These are phyloP conservation scores for Pandion haliaetus DNA, from an alignment of 2,113 vertebrate genomes.

Conservation along the genomic window DNA sequence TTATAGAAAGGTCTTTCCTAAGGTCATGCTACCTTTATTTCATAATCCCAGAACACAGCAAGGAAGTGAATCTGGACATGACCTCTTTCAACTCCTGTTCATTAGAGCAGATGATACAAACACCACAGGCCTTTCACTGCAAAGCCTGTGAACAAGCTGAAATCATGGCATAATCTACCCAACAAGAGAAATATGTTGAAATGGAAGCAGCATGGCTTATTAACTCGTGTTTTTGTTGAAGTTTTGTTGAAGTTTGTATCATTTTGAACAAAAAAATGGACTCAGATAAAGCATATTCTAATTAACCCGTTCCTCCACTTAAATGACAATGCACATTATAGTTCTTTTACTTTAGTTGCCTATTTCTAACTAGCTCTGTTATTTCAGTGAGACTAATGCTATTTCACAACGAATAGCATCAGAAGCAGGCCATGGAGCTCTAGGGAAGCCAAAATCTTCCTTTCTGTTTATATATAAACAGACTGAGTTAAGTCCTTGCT, in stretches of 20 bases:
- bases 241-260: not conserved
- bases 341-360: not conserved
- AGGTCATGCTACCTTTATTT: constrained; percentile 42
- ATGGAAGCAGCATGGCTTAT: not conserved
- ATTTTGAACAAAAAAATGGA: not conserved
- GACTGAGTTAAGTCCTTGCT: not conserved
- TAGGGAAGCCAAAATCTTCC: not conserved
- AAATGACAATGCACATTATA: not conserved
- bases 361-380: not conserved
- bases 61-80: not conserved
- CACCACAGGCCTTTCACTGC: not conserved
- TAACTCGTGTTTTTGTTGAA: not conserved
- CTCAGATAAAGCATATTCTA: not conserved
- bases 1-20: constrained; percentile 22
- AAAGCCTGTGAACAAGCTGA: not conserved
- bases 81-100: constrained; percentile 46
- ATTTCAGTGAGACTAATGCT: not conserved
- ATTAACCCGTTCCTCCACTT: not conserved
- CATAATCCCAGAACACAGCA: constrained; percentile 5
- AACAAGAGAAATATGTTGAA: not conserved
- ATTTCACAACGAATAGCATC: not conserved
- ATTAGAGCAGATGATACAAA: constrained; percentile 21
- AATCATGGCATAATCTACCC: not conserved
- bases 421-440: not conserved
- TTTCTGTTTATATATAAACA: not conserved